Evolutionary conservation across 2,113 vertebrate genomes (phyloP), one percentile per base, ranked within the genome.

Genomic region (Neolamprologus devosi): DNA sequence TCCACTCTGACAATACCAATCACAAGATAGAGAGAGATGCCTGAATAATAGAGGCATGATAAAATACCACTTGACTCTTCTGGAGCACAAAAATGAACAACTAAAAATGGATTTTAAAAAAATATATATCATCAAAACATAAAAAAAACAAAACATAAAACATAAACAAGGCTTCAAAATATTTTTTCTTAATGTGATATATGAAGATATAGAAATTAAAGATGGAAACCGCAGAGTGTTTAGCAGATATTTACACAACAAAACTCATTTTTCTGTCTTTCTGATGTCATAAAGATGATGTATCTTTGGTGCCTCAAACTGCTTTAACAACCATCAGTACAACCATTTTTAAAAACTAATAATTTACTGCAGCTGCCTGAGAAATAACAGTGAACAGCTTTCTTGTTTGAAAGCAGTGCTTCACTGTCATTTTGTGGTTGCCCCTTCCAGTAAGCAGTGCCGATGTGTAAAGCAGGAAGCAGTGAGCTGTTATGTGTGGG

Each of bases 371-470:
- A 42, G 57, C 45, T 37, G 33, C 58, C 70, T 79, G 2, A 30
- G 5, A 60, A 17, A 37, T 3, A 85, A 21, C 42, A 83, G 37
- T 5, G 35, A 35, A 13, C 33, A 7, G 70, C 6, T 47, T 47
- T 30, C 80, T 68, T 14, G 53, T 60, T 80, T 80, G 23, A 55
- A 49, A 65, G 35, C 6, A 12, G n/a, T 8, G 21, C 21, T 81
- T 65, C 8, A 13, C 23, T 35, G 10, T 87, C 75, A 26, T 49
- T 8, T 7, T 87, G 82, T 84, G 90, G 90, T 54, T 13, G 12
- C 19, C 7, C 14, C 68, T 89, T 93, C 82, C 90, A 88, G 90
- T 89, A 90, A 93, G 19, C 2, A 9, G 73, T 49, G 55, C 42
- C 11, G 17, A n/a, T 16, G 17, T 40, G 45, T 33, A 35, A 49